These are phyloP conservation scores for Therioaphis trifolii DNA, from an alignment of 2,888 invertebrate species.

Conservation along the genomic window DNA sequence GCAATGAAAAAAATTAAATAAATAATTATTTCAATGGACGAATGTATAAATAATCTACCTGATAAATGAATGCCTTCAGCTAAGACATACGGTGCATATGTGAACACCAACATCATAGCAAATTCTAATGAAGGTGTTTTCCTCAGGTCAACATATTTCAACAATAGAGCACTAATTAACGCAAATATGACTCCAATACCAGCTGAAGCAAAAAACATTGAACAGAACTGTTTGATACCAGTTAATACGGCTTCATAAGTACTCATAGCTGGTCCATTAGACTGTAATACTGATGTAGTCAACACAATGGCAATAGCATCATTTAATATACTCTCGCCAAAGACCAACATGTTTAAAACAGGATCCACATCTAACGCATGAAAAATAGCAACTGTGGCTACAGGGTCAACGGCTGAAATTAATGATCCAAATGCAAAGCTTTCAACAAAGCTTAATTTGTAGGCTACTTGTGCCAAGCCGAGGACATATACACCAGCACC, in stretches of 20 bases:
- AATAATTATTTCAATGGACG: background rate
- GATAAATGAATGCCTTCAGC: slow-evolving; percentile 96
- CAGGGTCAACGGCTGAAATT: slow-evolving; percentile 99
- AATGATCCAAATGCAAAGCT: slow-evolving; percentile 98
- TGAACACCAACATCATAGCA: slow-evolving; percentile 98
- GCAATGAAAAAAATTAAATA: too few species aligned
- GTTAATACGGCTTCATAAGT: slow-evolving; percentile 87
- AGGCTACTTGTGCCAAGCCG: slow-evolving; percentile 91
- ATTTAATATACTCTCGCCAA: slow-evolving; percentile 93
- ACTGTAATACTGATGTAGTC: slow-evolving; percentile 87
- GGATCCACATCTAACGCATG: slow-evolving; percentile 97
- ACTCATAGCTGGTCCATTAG: slow-evolving; percentile 76
- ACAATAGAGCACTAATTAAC: slow-evolving; percentile 87
- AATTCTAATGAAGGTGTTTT: slow-evolving; percentile 98
- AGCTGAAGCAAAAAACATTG: slow-evolving; percentile 99
- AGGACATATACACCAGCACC: slow-evolving; percentile 95
- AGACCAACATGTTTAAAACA: slow-evolving; percentile 98
- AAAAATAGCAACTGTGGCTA: slow-evolving; percentile 98
- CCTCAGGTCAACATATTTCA: slow-evolving; percentile 95
- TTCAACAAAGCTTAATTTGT: slow-evolving; percentile 92
- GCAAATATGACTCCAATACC: slow-evolving; percentile 96
- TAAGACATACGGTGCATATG: slow-evolving; percentile 97
- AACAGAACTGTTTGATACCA: slow-evolving; percentile 80
- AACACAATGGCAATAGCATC: slow-evolving; percentile 99
- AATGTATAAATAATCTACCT: slow-evolving; percentile 72